phyloP scores from a whole-genome alignment of 1,140 invertebrate species.

The Epicauta chinensis region DNA sequence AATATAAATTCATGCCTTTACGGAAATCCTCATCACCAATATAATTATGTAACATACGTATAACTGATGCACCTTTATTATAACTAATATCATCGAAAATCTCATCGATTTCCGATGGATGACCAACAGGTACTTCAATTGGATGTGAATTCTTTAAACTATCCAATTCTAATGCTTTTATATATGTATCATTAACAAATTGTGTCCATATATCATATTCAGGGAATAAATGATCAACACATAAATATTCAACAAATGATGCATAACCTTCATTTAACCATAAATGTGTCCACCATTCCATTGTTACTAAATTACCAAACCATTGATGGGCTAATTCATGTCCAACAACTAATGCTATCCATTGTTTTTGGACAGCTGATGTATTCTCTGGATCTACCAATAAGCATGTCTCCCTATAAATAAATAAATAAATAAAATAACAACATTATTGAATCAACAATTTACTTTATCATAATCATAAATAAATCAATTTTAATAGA shows the following conservation, averaged over 20 bases:
- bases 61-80: slow-evolving; percentile 87
- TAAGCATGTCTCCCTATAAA: slow-evolving; percentile 70
- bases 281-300: slow-evolving; percentile 82
- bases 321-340: slow-evolving; percentile 88
- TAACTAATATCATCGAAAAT: slow-evolving; percentile 97
- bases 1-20: slow-evolving; percentile 91
- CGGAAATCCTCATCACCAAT: slow-evolving; percentile 91
- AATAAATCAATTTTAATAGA: too few relatives aligned
- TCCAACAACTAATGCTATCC: slow-evolving; percentile 79
- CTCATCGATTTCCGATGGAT: slow-evolving; percentile 88
- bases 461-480: too few relatives aligned
- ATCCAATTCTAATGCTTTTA: slow-evolving; percentile 79
- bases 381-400: slow-evolving; percentile 80
- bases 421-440: not conserved
- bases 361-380: slow-evolving; percentile 75
- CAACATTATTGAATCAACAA: too few relatives aligned
- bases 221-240: slow-evolving; percentile 80
- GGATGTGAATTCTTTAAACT: slow-evolving; percentile 85
- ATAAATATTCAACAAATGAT: slow-evolving; percentile 82
- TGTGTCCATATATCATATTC: slow-evolving; percentile 93
- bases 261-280: slow-evolving; percentile 95
- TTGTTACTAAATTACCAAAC: slow-evolving; percentile 87
- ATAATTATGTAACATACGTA: slow-evolving; percentile 94
- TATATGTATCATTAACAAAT: slow-evolving; percentile 80
- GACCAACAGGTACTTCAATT: slow-evolving; percentile 82